Conservation (phyloP, 2,888 invertebrate species). For the Xestobium rufovillosum region DNA sequence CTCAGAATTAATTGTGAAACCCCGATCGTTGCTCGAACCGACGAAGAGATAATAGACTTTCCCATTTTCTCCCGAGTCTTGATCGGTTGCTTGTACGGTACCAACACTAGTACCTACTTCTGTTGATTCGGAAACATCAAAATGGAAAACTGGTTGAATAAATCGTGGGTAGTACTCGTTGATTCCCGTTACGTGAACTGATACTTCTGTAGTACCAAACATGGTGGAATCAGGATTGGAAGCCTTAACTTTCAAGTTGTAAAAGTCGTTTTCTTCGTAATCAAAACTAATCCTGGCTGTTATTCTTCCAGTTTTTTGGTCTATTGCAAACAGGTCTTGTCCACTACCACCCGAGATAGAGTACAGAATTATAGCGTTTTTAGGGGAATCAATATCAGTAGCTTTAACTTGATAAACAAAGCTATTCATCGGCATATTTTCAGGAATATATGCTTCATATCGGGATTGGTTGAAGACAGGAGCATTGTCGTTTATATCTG, state of each 20-base stretch:
- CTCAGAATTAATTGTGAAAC: conserved; percentile 77
- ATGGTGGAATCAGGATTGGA: conserved; percentile 80
- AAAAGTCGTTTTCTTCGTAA: conserved; percentile 74
- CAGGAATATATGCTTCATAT: conserved; percentile 72
- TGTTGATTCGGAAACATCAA: conserved; percentile 88
- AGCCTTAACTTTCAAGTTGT: conserved; percentile 70
- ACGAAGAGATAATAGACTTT: conserved; percentile 87
- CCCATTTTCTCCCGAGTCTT: conserved; percentile 82
- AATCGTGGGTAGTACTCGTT: conserved; percentile 88
- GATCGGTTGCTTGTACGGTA: conserved; percentile 78
- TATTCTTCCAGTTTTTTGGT: conserved; percentile 68
- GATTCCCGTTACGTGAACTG: conserved; percentile 72
- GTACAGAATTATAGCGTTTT: conserved; percentile 80
- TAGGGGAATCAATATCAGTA: conserved; percentile 77
- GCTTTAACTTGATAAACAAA: conserved; percentile 71
- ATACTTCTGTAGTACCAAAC: conserved; percentile 65
- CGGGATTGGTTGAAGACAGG: conserved; percentile 73
- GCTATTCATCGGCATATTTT: conserved; percentile 71
- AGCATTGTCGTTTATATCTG: conserved; percentile 90
- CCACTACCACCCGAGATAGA: conserved; percentile 70
- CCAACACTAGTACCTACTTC: conserved; percentile 80
- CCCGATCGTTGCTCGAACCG: conserved; percentile 86
- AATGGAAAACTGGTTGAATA: conserved; percentile 82
- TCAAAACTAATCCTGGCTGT: conserved; percentile 72
- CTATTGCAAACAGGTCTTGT: conserved; percentile 68